Evolutionary conservation across 2,888 invertebrate genomes (phyloP).

Genomic region (Prenolepis imparis): DNA sequence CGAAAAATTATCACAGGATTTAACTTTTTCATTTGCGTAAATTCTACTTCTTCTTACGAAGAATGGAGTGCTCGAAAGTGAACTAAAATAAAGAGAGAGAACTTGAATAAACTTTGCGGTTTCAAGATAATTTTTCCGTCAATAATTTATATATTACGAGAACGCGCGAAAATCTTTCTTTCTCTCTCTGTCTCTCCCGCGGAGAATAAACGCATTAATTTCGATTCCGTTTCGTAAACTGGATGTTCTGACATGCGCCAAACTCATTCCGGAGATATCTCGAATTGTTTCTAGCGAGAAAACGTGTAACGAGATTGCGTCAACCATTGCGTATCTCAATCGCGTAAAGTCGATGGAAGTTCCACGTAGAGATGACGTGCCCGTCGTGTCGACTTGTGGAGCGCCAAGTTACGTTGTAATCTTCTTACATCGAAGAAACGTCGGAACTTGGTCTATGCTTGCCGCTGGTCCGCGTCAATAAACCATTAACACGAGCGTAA

Average conservation of each 20-base stretch:
- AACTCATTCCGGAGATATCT: conserved; percentile 18
- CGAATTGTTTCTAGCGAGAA: conserved; percentile 42
- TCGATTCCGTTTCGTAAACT: conserved; percentile 2
- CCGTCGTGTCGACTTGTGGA: conserved; percentile 27
- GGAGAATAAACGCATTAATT: conserved; percentile 33
- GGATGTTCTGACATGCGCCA: background rate
- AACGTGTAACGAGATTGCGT: conserved; percentile 45
- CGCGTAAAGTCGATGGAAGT: conserved; percentile 30
- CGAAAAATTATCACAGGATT: background rate
- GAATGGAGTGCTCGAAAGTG: background rate
- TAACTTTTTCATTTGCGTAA: background rate
- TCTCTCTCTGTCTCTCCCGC: background rate
- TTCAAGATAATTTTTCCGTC: conserved; percentile 8
- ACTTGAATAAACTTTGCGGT: conserved; percentile 20
- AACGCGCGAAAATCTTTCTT: background rate
- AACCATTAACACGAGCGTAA: conserved; percentile 52
- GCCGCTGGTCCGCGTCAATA: conserved; percentile 51
- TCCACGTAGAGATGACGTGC: conserved; percentile 47
- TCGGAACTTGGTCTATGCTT: conserved; percentile 46
- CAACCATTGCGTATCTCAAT: conserved; percentile 46
- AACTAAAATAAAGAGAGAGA: too few species aligned
- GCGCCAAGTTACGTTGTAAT: conserved; percentile 47
- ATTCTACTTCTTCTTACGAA: background rate
- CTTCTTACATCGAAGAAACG: conserved; percentile 50
- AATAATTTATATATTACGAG: conserved; percentile 30